Evolutionary conservation across 2,888 invertebrate genomes (phyloP), one percentile per base, ranked within the genome.

Genomic region (Neelides folsomi): DNA sequence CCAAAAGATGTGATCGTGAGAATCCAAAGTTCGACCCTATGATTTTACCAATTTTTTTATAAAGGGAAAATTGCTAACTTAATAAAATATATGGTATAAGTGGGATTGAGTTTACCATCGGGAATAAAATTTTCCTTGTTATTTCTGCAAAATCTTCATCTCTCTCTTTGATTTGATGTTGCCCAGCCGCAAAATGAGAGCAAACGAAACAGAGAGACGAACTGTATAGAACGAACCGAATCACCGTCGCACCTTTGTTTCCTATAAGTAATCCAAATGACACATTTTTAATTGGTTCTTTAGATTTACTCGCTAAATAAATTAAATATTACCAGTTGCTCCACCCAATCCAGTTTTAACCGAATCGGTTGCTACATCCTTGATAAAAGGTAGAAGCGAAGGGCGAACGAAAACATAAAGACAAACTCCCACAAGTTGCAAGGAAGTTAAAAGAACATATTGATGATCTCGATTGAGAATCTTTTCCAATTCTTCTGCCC

Each of bases 1-100:
- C 97, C 97, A 99, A 72, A 98, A 95, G 1, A 98, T 83, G 70
- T 93, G 95, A 72, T 99, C 98, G 69, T 98, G 97, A 1, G 92
- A 87, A 70, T 88, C 86, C 6, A 97, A 73, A 0, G 86, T 85
- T 55, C 92, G 77, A 9, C 90, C 92, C 77, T 77, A n/a, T n/a
- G n/a, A n/a, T n/a, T n/a, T n/a, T n/a, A n/a, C n/a, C n/a, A n/a
- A n/a, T n/a, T n/a, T n/a, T n/a, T n/a, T n/a, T n/a, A n/a, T n/a
- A n/a, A n/a, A n/a, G n/a, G n/a, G n/a, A n/a, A n/a, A n/a, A n/a
- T 48, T 9, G n/a, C 15, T 12, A 19, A 50, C 19, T 48, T 20
- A 4, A 35, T 19, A 13, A 5, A 7, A 47, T 47, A 12, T 41
- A 36, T 38, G 1, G 35, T 13, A 10, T 36, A 39, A 34, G 40